Conservation (phyloP, 2,797 vertebrate species). For the Orestias chungarensis region DNA sequence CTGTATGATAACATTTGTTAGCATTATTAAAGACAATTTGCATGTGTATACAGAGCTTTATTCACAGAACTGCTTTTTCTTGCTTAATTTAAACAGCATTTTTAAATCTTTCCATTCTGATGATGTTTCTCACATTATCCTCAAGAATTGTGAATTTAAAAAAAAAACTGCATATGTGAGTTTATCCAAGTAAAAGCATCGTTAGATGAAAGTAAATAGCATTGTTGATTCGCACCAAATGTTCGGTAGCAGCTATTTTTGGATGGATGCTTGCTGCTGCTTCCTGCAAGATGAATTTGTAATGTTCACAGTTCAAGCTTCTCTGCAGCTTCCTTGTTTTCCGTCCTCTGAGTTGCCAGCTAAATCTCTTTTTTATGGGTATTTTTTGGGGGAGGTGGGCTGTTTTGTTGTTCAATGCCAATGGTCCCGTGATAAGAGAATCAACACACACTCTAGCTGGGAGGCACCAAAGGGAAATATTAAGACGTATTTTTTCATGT, state of each 20-base stretch:
- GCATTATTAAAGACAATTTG: constrained; percentile 19
- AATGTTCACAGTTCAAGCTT: not conserved
- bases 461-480: not conserved
- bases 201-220: not conserved
- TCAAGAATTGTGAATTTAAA: not conserved
- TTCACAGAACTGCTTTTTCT: not conserved
- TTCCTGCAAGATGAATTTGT: not conserved
- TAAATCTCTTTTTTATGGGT: not conserved
- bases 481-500: not conserved
- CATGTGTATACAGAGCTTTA: not conserved
- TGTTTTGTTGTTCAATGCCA: not conserved
- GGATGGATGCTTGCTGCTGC: not conserved
- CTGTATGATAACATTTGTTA: no score
- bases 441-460: not conserved
- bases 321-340: not conserved
- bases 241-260: not conserved
- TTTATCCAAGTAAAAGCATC: not conserved
- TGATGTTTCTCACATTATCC: not conserved
- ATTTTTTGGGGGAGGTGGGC: not conserved
- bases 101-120: not conserved
- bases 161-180: not conserved
- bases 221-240: not conserved
- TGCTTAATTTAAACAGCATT: not conserved
- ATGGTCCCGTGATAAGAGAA: not conserved
- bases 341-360: not conserved